Conservation (phyloP, 2,113 vertebrate species). For the Jacana jacana region DNA sequence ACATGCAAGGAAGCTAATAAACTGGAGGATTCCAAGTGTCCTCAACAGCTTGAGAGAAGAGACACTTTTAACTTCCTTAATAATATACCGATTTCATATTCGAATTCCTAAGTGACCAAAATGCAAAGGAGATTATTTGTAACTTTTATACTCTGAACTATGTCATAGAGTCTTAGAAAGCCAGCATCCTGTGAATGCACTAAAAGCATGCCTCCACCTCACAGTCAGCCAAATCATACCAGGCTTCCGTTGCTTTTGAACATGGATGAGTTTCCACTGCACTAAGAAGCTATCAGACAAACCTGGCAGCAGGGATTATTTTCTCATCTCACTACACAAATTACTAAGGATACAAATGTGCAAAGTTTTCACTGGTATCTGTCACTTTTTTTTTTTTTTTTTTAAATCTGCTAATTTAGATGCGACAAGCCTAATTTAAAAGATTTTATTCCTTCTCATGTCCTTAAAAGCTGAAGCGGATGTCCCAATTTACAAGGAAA, state of each 20-base stretch:
- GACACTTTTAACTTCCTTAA: background rate
- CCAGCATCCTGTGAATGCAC: background rate
- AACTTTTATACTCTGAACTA: background rate
- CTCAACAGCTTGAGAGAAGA: background rate
- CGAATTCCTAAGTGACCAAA: background rate
- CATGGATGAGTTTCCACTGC: background rate
- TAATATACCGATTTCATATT: background rate
- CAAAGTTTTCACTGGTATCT: background rate
- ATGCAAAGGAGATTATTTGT: background rate
- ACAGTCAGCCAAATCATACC: background rate
- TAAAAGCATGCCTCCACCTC: background rate
- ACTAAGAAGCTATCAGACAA: background rate
- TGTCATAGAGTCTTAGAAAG: background rate
- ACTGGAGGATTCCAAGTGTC: background rate
- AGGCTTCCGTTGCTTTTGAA: background rate
- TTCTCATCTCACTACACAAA: background rate
- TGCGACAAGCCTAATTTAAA: fast-evolving
- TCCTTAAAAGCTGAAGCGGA: background rate
- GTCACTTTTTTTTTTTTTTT: background rate
- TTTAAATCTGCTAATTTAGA: background rate
- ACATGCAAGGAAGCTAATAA: background rate
- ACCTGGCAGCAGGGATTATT: fast-evolving
- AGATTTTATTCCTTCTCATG: background rate
- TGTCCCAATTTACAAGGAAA: background rate
- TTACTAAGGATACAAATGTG: background rate